A percentile compares a stretch with the other conserved stretches of the same genome.
phyloP scores from a whole-genome alignment of 1,140 invertebrate species.

The Marisa cornuarietis region DNA sequence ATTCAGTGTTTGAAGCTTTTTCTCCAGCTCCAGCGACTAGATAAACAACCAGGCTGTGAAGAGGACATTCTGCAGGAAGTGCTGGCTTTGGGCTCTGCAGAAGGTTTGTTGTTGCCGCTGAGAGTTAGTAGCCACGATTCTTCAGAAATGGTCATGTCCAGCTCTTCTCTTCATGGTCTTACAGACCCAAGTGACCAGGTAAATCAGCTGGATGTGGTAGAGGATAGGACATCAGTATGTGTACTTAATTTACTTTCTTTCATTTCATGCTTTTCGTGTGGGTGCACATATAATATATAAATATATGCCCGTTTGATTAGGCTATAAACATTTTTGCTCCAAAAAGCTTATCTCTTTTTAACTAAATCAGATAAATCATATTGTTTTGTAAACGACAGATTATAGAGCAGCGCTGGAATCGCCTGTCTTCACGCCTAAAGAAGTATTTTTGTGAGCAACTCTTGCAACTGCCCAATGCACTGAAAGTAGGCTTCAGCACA shows the following conservation, averaged over 20 bases:
- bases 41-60: constrained; percentile 56
- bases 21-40: constrained; percentile 31
- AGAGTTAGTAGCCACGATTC: constrained; percentile 26
- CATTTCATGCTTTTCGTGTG: too few relatives aligned
- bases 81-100: constrained; percentile 50
- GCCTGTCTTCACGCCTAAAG: constrained; percentile 32
- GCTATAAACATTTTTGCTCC: too few relatives aligned
- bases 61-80: constrained; percentile 57
- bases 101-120: constrained; percentile 54
- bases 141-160: constrained; percentile 41
- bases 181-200: constrained; percentile 53
- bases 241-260: neutral
- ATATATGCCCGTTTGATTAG: too few relatives aligned
- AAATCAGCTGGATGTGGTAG: too few relatives aligned
- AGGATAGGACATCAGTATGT: neutral
- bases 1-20: too few relatives aligned
- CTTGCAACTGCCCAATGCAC: constrained; percentile 42
- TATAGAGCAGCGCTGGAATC: constrained; percentile 40
- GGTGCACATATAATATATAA: too few relatives aligned
- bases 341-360: neutral
- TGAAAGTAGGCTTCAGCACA: constrained; percentile 3
- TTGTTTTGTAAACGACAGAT: constrained; percentile 10
- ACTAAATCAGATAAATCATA: neutral
- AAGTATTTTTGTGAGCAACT: constrained; percentile 49
- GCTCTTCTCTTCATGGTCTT: constrained; percentile 53